Base-by-base conservation (phyloP, 1,140 invertebrate species). In the Diprion similis region DNA sequence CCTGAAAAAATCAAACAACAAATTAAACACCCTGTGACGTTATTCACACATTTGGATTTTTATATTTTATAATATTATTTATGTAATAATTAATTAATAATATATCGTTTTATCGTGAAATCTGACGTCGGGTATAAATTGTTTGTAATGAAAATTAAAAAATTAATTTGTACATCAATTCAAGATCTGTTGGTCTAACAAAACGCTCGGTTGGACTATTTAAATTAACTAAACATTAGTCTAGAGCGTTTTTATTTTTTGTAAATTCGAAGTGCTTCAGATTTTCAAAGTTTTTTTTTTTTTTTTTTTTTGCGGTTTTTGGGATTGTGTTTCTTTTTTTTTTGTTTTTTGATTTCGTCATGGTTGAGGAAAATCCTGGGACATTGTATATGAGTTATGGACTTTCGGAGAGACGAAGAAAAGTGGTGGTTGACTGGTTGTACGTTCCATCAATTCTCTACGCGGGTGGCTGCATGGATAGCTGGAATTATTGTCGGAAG, bases 181-280 rank as follows among this genome's bases (percentile, higher is more conserved):
- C 24, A 37, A 37, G 24, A 37, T 37, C 24, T 37, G 24, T 37
- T 37, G 24, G 24, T 37, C 2, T 6, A 37, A 37, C 24, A 1
- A 37, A 37, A 37, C 6, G 24, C 6, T 37, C 6, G 6, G 24
- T 37, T 37, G 24, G 24, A 37, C 15, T 70, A 46, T 71, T 64
- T 48, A 66, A 68, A 68, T 46, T 70, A 46, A 71, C 66, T 67
- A 18, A 15, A 67, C 66, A 67, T n/a, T n/a, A n/a, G n/a, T n/a
- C n/a, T n/a, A 71, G 59, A 59, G 59, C 66, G 75, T 68, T 24
- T 11, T 37, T 45, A 73, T 64, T 45, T 18, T 68, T 68, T 37
- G 46, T 6, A 15, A 24, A 18, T 45, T 17, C 64, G 9, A 71
- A 59, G 3, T 68, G 48, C 13, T 13, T 67, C 8, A 19, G 47